Percentiles rank a stretch among this genome's conserved stretches.
Conservation (phyloP, 2,888 invertebrate species). For the Drosophila aldrichi region DNA sequence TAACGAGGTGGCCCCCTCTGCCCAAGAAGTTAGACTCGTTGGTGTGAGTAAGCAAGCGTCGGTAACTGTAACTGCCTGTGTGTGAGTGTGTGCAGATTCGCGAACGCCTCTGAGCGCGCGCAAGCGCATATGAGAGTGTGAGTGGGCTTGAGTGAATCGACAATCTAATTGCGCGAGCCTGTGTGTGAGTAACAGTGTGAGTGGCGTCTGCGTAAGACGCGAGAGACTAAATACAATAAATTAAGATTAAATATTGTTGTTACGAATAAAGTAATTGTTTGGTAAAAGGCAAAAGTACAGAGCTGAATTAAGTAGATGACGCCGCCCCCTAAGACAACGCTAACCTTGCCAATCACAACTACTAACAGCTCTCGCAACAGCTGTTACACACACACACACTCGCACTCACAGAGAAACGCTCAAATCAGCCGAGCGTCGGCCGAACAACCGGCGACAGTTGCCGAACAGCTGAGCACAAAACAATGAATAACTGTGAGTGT, state of each 20-base stretch:
- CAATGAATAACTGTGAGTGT: conserved; percentile 46
- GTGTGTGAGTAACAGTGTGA: conserved; percentile 8
- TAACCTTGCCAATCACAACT: background rate
- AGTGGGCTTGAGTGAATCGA: conserved; percentile 44
- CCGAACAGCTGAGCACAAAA: conserved; percentile 42
- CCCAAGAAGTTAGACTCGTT: conserved; percentile 23
- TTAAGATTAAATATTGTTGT: background rate
- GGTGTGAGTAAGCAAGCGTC: conserved; percentile 36
- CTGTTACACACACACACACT: conserved; percentile 5
- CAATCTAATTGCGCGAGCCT: conserved; percentile 7
- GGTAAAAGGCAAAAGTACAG: too few relatives aligned
- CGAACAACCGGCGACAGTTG: conserved; percentile 13
- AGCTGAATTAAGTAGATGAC: background rate
- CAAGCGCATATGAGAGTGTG: background rate
- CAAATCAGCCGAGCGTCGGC: conserved; percentile 23
- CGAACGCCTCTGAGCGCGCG: conserved; percentile 3
- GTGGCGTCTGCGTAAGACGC: background rate
- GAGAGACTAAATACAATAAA: background rate
- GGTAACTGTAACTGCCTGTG: background rate
- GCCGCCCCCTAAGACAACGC: background rate
- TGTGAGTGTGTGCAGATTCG: conserved; percentile 9
- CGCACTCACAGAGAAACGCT: background rate
- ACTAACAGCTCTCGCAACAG: conserved; percentile 17
- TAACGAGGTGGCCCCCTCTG: conserved; percentile 35
- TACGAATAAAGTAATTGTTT: too few relatives aligned